Conservation (phyloP, 2,888 invertebrate genomes). For the Orchestes rusci region DNA sequence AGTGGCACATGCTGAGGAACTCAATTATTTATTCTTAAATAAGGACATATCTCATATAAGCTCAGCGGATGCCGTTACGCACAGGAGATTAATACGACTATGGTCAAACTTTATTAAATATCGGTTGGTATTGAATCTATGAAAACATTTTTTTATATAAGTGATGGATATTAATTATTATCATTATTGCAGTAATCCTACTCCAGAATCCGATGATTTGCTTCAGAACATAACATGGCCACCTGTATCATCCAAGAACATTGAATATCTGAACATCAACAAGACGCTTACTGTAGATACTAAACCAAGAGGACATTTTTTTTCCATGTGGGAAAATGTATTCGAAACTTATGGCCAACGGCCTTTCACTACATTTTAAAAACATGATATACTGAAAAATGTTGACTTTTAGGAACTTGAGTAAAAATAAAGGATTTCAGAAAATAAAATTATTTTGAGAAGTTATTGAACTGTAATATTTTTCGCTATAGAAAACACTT, state of each 20-base stretch:
- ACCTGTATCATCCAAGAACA: slow-evolving; percentile 10
- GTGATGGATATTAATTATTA: too few relatives aligned
- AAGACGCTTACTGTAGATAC: slow-evolving; percentile 13
- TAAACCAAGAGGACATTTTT: slow-evolving; percentile 12
- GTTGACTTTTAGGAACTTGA: too few relatives aligned
- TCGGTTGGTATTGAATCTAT: slow-evolving; percentile 8
- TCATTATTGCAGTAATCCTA: slow-evolving; percentile 22
- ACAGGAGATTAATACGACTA: slow-evolving; percentile 7
- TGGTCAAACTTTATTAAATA: slow-evolving; percentile 16
- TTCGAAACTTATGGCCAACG: slow-evolving; percentile 19
- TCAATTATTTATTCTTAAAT: slow-evolving; percentile 14
- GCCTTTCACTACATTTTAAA: slow-evolving; percentile 17
- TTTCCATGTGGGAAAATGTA: slow-evolving; percentile 16
- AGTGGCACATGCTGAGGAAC: slow-evolving; percentile 13
- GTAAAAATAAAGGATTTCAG: too few relatives aligned
- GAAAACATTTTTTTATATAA: too few relatives aligned
- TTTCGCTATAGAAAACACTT: too few relatives aligned
- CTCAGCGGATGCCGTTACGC: slow-evolving; percentile 11
- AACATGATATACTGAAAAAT: too few relatives aligned
- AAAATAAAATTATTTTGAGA: too few relatives aligned
- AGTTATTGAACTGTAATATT: too few relatives aligned
- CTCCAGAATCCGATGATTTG: slow-evolving; percentile 19
- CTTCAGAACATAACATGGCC: slow-evolving; percentile 24
- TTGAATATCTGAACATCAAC: slow-evolving; percentile 21
- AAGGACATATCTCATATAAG: slow-evolving; percentile 6